phyloP scores from a whole-genome alignment of 2,888 invertebrate species.

The Psylliodes chrysocephalus region DNA sequence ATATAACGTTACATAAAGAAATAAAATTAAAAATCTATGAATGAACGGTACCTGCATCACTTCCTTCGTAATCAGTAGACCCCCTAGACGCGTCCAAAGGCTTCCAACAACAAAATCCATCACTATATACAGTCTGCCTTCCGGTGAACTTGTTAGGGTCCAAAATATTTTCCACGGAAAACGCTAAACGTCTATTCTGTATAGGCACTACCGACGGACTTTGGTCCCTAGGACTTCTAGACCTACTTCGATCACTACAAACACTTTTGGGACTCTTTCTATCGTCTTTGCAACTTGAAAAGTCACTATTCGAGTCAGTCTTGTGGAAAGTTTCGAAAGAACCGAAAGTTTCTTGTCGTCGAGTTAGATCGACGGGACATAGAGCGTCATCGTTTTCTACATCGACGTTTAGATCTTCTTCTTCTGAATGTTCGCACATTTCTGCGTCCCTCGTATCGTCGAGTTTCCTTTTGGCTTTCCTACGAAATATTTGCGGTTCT shows the following conservation, averaged over 20 bases:
- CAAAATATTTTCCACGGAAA: constrained; percentile 90
- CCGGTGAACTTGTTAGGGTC: constrained; percentile 93
- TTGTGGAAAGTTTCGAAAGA: constrained; percentile 55
- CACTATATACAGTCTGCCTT: constrained; percentile 64
- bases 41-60: constrained; percentile 68
- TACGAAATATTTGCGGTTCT: constrained; percentile 56
- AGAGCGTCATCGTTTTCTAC: constrained; percentile 63
- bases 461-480: constrained; percentile 58
- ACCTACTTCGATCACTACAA: constrained; percentile 63
- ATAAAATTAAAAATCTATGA: no score
- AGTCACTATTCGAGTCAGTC: constrained; percentile 54
- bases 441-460: constrained; percentile 62
- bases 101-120: constrained; percentile 66
- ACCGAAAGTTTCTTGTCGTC: constrained; percentile 59
- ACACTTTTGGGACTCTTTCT: constrained; percentile 63
- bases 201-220: constrained; percentile 65
- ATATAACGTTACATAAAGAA: no score
- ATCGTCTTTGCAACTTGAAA: constrained; percentile 54
- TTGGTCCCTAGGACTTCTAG: constrained; percentile 59
- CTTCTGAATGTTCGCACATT: constrained; percentile 59
- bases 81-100: constrained; percentile 64
- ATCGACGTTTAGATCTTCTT: constrained; percentile 61
- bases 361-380: constrained; percentile 64
- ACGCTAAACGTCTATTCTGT: constrained; percentile 77
- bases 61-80: constrained; percentile 67